These are phyloP conservation scores for Pedetes capensis DNA, from an alignment of 2,113 vertebrate genomes.

Conservation along the genomic window DNA sequence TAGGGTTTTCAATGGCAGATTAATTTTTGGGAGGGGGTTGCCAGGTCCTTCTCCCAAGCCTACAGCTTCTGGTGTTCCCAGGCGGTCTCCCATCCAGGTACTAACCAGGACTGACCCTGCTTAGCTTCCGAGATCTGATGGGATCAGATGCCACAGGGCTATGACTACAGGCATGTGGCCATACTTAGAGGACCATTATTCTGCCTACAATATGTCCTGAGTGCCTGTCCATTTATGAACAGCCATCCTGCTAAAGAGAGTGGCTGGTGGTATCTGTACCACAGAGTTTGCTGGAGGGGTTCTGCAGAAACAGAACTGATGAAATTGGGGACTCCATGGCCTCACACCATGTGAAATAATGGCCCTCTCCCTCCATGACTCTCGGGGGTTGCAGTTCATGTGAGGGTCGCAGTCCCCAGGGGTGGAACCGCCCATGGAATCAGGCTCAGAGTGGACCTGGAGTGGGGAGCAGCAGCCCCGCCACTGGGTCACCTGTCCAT, in stretches of 20 bases:
- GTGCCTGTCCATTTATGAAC: not conserved
- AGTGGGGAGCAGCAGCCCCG: no score
- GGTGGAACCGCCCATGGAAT: slow-evolving; percentile 75
- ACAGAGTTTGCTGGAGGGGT: slow-evolving; percentile 38
- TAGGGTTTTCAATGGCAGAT: no score
- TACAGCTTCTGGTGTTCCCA: no score
- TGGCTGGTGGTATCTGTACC: not conserved
- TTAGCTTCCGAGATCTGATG: no score
- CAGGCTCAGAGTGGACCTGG: slow-evolving; percentile 66
- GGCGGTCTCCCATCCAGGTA: no score
- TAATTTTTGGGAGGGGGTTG: no score
- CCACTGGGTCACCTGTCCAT: no score
- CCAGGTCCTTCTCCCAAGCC: no score
- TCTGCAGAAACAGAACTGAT: slow-evolving; percentile 79
- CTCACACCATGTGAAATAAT: slow-evolving; percentile 80
- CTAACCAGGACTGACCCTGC: no score
- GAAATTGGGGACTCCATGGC: slow-evolving; percentile 74
- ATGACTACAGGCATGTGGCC: no score
- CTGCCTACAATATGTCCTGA: not conserved
- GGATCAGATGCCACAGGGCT: no score
- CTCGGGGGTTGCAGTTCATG: slow-evolving; percentile 76
- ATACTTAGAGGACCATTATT: not conserved
- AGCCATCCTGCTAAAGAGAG: not conserved
- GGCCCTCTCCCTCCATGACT: slow-evolving; percentile 76
- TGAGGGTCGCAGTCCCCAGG: slow-evolving; percentile 64